Conservation (phyloP, 2,113 vertebrate genomes). For the Genyomyrus donnyi region DNA sequence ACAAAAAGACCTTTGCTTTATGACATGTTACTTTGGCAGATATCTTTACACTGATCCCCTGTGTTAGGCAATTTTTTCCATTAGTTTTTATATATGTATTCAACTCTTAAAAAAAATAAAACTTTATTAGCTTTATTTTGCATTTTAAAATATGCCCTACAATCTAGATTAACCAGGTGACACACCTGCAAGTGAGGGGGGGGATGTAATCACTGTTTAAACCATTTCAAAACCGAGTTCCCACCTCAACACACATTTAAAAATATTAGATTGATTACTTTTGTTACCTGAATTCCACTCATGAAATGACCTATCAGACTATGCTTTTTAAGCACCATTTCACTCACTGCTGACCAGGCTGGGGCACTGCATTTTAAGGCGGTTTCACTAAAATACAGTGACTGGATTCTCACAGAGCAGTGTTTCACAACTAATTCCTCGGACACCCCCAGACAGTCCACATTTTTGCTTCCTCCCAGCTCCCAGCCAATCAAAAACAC, state of each 20-base stretch:
- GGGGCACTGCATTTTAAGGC: background rate
- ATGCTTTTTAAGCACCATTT: background rate
- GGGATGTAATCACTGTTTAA: slow-evolving; percentile 48
- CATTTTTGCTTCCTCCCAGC: background rate
- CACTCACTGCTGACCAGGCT: background rate
- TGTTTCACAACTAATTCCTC: background rate
- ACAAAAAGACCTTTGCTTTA: slow-evolving; percentile 10
- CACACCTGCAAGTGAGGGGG: slow-evolving; percentile 37
- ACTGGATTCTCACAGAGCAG: background rate
- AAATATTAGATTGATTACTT: background rate
- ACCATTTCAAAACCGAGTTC: slow-evolving; percentile 28
- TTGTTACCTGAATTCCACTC: background rate
- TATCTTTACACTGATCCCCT: slow-evolving; percentile 18
- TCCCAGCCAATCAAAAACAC: background rate
- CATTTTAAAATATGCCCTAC: slow-evolving; percentile 45
- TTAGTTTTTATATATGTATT: slow-evolving; percentile 35
- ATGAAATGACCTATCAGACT: background rate
- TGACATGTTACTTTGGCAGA: slow-evolving; percentile 26
- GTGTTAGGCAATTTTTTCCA: slow-evolving; percentile 26
- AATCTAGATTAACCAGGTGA: slow-evolving; percentile 34
- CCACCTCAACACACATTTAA: background rate
- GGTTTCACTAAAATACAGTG: background rate
- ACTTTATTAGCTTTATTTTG: slow-evolving; percentile 30
- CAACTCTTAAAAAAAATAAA: slow-evolving; percentile 47
- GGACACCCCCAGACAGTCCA: background rate